Evolutionary conservation across 2,797 vertebrate species (phyloP), one percentile per base, ranked within the genome.

Genomic region (Tarsius wallacei): DNA sequence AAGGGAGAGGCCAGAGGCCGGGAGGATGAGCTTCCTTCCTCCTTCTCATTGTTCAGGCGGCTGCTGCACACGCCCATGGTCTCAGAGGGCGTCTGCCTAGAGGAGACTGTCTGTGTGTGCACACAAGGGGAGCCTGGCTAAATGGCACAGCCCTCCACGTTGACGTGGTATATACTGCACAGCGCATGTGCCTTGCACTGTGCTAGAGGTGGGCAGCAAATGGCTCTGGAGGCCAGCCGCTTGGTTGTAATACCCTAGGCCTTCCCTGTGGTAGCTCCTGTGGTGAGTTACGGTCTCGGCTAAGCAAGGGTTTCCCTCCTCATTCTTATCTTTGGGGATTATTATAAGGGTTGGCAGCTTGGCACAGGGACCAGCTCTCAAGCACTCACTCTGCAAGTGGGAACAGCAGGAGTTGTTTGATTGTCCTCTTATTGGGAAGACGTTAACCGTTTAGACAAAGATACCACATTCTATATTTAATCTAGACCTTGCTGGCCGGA

Each of bases 1-100:
- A 97, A 97, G 92, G 85, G 81, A 90, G 81, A 92, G 84, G 93
- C 89, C 89, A 96, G 88, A 97, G 96, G 86, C 94, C 91, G 66
- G 83, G 87, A 98, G 98, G 98, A 98, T 98, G 97, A 95, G 94
- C 90, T 98, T 98, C 98, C 97, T 98, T 98, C 97, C 96, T 97
- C 74, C 73, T 96, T 84, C 78, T 93, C 92, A 97, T 97, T 97
- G 96, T 97, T 97, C 73, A 59, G 73, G 59, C 94, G 86, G 83
- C 47, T 53, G 47, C 74, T 80, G 80, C 26, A 81, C 80, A 89
- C 57, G 85, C 78, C n/a, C n/a, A 1, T 24, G 17, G 61, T 59
- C 77, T 89, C 5, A 64, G 82, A 47, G n/a, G 36, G 28, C 31
- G 28, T 59, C 57, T 97, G 93, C 96, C 96, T 96, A 90, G 82